Base-by-base conservation (phyloP, 2,888 invertebrate genomes). In the Lepidochrysops patricia region DNA sequence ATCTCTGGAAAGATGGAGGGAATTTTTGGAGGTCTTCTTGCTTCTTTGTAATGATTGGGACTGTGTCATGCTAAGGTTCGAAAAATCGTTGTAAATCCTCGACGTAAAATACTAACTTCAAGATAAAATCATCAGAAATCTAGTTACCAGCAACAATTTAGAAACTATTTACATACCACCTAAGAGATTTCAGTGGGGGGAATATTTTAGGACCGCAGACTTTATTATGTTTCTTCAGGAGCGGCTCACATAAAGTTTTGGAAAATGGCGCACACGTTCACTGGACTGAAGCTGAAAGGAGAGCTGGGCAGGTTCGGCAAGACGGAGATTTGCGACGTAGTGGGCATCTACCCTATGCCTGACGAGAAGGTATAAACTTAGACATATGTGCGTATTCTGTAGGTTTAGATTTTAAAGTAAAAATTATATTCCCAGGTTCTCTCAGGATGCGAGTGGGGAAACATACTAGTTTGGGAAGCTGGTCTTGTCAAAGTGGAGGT, bases 221-320 rank as follows among this genome's bases (percentile, higher is more conserved):
- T 15, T 4, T 27, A 23, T 25, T 4, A 25, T 35, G 29, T 54
- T 29, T 15, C 7, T 70, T 63, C 62, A 92, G 94, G 94, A 7
- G 79, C 93, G 1, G 93, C 93, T 15, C 96, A 96, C 71, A 93
- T 95, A 27, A 96, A 96, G 79, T 97, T 97, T 82, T 98, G 97
- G 97, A 97, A 96, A 89, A 97, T 97, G 94, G 94, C 94, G 0
- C 79, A 91, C 65, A 97, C 98, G 0, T 98, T 97, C 73, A 98
- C 97, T 0, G 97, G 97, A 0, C 82, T 97, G 0, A 98, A 98
- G 80, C 84, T 98, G 5, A 94, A 97, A 80, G 96, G 97, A 1
- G 93, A 95, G 71, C 79, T 96, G n/a, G 97, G 97, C 0, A 91
- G 96, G 72, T 98, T 97, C 77, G 97, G 97, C 1, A 96, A 96